These are phyloP conservation scores for Drosophila baimaii DNA, from an alignment of 1,140 invertebrate species.

Conservation along the genomic window DNA sequence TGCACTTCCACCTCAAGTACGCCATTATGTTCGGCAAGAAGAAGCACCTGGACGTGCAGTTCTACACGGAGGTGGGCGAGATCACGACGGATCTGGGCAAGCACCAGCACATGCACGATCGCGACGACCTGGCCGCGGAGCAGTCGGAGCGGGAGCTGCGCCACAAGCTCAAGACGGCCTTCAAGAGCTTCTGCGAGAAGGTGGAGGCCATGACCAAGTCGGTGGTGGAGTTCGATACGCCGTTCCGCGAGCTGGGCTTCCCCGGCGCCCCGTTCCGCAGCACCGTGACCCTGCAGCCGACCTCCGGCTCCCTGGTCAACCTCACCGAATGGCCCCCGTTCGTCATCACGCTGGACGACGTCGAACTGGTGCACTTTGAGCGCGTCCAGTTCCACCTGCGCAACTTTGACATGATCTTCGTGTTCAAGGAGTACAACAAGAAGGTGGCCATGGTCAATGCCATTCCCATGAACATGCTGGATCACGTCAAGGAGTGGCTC, in stretches of 20 bases:
- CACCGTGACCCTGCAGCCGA: constrained; percentile 98
- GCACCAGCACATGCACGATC: constrained; percentile 99
- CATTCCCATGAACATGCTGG: constrained; percentile 99
- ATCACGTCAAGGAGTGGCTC: constrained; percentile 99
- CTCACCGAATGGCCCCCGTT: constrained; percentile 99
- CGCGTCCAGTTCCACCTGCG: constrained; percentile 99
- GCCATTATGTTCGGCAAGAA: constrained; percentile 99
- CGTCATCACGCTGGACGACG: constrained; percentile 98
- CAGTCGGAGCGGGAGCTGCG: constrained; percentile 98
- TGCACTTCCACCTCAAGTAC: constrained; percentile 99
- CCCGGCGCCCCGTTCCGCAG: constrained; percentile 98
- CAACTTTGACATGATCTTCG: constrained; percentile 99
- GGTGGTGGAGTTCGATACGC: constrained; percentile 99
- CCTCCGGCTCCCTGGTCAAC: constrained; percentile 97
- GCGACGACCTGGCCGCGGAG: constrained; percentile 99
- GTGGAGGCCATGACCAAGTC: constrained; percentile 98
- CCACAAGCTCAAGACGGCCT: constrained; percentile 98
- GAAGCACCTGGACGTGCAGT: constrained; percentile 99
- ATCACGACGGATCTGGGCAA: constrained; percentile 99
- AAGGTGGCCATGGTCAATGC: constrained; percentile 98
- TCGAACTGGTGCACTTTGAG: constrained; percentile 99
- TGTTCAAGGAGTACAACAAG: constrained; percentile 98
- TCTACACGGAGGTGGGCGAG: constrained; percentile 99
- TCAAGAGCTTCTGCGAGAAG: constrained; percentile 99
- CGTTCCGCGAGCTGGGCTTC: constrained; percentile 98